phyloP scores from a whole-genome alignment of 2,113 vertebrate genomes.

The Dicrurus megarhynchus region DNA sequence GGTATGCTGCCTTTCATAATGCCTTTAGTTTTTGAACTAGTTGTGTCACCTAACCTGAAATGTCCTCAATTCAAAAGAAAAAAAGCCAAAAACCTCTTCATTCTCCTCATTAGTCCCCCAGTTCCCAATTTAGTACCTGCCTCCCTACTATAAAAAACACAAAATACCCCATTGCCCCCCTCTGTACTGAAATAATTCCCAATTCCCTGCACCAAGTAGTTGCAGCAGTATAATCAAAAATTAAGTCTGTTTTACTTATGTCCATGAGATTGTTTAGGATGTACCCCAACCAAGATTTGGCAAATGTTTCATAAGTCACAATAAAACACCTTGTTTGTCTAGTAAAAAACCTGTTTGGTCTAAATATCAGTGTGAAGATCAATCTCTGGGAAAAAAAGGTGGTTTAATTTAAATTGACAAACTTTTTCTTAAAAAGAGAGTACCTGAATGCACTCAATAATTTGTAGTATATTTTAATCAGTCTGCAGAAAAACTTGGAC shows the following conservation, averaged over 20 bases:
- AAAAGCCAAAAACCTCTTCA: rapidly evolving
- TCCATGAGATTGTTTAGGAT: neutral
- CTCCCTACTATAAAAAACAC: neutral
- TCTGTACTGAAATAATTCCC: neutral
- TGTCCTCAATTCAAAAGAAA: neutral
- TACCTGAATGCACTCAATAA: neutral
- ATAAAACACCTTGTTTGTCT: neutral
- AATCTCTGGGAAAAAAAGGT: neutral
- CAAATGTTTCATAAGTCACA: neutral
- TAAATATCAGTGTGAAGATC: neutral
- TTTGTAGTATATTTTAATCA: neutral
- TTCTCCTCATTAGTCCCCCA: neutral
- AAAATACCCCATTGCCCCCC: neutral
- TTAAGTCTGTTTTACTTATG: neutral
- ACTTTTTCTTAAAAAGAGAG: neutral
- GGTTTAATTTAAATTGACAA: neutral
- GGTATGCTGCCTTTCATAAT: neutral
- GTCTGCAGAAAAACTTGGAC: neutral
- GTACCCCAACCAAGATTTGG: neutral
- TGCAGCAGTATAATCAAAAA: neutral
- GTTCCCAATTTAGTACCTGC: neutral
- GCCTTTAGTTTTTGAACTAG: neutral
- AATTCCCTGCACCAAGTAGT: neutral
- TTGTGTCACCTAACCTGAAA: neutral
- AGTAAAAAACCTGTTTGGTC: neutral